Evolutionary conservation across 2,113 vertebrate species (phyloP).

Genomic region (Myotis lucifugus): DNA sequence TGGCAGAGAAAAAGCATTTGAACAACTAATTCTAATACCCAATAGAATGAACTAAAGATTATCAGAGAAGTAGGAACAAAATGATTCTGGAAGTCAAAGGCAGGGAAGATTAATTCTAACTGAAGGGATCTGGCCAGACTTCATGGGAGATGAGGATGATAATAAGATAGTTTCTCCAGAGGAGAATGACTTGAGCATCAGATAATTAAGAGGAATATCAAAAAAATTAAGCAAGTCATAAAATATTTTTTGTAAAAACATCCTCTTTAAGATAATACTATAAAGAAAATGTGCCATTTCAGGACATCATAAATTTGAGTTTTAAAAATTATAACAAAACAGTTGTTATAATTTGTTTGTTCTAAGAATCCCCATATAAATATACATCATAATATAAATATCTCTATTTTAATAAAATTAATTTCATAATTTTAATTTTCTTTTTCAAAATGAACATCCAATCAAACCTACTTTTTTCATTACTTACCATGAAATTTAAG

Average conservation of each 20-base stretch:
- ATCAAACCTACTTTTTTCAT: neutral
- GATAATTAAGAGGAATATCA: neutral
- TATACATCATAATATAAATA: neutral
- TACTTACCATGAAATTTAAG: neutral
- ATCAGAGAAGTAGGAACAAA: neutral
- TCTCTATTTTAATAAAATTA: conserved; percentile 30
- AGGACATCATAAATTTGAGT: neutral
- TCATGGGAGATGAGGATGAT: neutral
- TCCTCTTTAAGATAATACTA: neutral
- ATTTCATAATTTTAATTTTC: conserved; percentile 13
- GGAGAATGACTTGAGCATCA: neutral
- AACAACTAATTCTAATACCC: neutral
- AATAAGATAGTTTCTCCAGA: neutral
- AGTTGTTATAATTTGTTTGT: neutral
- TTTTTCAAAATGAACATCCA: neutral
- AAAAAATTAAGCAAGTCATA: neutral
- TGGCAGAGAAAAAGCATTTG: neutral
- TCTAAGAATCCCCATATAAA: neutral
- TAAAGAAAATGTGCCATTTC: neutral
- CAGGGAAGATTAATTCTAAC: neutral
- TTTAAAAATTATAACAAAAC: neutral
- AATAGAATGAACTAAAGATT: neutral
- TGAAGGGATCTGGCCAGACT: neutral
- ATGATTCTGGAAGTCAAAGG: neutral
- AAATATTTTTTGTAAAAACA: neutral